A percentile compares a stretch with the other conserved stretches of the same genome.
Conservation (phyloP, 2,888 invertebrate genomes). For the Cataglyphis albicans region DNA sequence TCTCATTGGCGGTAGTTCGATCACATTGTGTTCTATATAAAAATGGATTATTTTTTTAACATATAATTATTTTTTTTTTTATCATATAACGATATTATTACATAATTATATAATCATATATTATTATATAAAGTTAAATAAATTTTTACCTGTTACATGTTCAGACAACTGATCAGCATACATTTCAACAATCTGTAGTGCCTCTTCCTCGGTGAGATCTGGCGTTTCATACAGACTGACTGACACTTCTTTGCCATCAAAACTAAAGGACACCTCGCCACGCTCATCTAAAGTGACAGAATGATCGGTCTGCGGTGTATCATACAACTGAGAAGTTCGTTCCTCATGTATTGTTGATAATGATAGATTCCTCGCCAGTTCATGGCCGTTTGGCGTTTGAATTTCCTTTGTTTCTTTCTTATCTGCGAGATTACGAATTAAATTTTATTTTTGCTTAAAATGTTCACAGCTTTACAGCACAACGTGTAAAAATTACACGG, state of each 20-base stretch:
- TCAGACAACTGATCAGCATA: conserved; percentile 97
- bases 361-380: conserved; percentile 91
- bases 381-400: conserved; percentile 68
- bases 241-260: conserved; percentile 96
- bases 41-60: neutral
- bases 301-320: conserved; percentile 91
- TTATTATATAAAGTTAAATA: neutral
- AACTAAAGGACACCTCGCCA: conserved; percentile 95
- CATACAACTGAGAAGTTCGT: conserved; percentile 94
- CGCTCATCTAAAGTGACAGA: conserved; percentile 92
- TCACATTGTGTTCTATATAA: conserved; percentile 91
- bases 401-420: conserved; percentile 71
- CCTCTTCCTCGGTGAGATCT: conserved; percentile 96
- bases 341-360: conserved; percentile 97
- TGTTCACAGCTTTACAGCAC: neutral
- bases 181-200: conserved; percentile 96
- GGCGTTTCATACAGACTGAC: conserved; percentile 97
- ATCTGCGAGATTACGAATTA: conserved; percentile 51
- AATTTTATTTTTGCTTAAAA: neutral
- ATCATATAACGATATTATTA: neutral
- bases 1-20: conserved; percentile 94
- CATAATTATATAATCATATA: neutral
- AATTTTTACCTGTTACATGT: conserved; percentile 89
- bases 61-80: neutral
- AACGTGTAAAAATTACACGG: neutral